Conservation (phyloP, 2,113 vertebrate genomes). For the Pardalotus punctatus region DNA sequence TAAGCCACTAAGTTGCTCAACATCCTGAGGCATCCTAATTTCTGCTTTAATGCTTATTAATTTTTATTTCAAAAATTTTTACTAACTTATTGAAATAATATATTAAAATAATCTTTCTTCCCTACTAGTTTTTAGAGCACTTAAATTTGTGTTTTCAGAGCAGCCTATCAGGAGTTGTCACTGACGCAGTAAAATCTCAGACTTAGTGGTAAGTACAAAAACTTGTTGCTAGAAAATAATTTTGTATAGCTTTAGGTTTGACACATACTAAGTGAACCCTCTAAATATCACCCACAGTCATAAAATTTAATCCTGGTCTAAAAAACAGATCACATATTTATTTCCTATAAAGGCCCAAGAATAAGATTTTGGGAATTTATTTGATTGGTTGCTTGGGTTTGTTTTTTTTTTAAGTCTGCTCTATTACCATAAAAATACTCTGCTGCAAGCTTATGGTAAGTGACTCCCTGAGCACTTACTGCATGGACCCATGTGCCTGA, state of each 20-base stretch:
- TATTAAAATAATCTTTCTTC: neutral
- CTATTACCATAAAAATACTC: neutral
- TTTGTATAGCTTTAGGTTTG: neutral
- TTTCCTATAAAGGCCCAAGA: neutral
- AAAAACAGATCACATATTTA: neutral
- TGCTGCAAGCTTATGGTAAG: neutral
- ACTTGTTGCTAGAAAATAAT: neutral
- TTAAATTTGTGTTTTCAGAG: neutral
- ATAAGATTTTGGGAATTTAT: neutral
- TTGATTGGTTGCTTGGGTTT: accelerated
- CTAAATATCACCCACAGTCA: neutral
- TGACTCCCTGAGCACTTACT: neutral
- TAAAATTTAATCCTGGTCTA: neutral
- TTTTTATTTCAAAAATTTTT: neutral
- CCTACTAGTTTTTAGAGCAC: accelerated
- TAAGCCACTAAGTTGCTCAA: neutral
- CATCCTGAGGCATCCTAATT: neutral
- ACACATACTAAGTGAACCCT: neutral
- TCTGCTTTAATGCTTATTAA: neutral
- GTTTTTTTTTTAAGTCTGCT: neutral
- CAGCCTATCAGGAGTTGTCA: neutral
- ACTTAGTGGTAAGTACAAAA: neutral
- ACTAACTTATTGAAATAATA: neutral
- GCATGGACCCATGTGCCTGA: neutral
- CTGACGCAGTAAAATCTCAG: neutral